Base-by-base conservation (phyloP, 2,888 invertebrate species). In the Pristionchus japonicus region DNA sequence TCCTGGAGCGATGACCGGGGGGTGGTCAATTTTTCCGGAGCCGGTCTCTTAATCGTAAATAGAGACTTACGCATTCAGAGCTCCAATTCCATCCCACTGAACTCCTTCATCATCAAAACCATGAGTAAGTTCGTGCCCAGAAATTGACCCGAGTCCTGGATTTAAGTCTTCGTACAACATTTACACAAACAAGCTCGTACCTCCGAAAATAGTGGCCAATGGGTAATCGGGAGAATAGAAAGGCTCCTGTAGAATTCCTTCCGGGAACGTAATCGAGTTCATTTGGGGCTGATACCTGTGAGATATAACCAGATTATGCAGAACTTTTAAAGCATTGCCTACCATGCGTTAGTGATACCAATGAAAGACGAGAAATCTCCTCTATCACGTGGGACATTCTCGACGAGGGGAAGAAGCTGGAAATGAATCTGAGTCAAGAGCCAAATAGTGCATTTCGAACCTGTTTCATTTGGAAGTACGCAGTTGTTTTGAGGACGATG, bases 81-180 rank as follows among this genome's bases (percentile, higher is more conserved):
- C 89, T 40, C 93, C 93, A 4, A 89, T 89, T 31, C 92, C 91
- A 80, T 92, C 90, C 92, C 93, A 93, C 88, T 93, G 93, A 20
- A 93, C 93, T 84, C 93, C 93, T 82, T 92, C 88, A 94, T 98
- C 98, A 94, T 98, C 98, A 94, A 98, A 98, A 0, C 98, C 98
- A 93, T 98, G 98, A 0, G 98, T 98, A 87, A 98, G 95, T 94
- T 98, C 98, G 94, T 98, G 98, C 0, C 98, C 98, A 97, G 98
- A 98, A 0, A 99, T 98, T 0, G 98, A 98, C 0, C 98, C 99
- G 31, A 80, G 80, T 49, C 47, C 74, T 74, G 9, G 6, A 15
- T 40, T 74, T 31, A 7, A 74, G 20, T 0, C 1, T 40, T 23
- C 20, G 23, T 1, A 74, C 23, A 31, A 31, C 9, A 15, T 34